Conservation (phyloP, 2,888 invertebrate genomes). For the Tipula vernalis region DNA sequence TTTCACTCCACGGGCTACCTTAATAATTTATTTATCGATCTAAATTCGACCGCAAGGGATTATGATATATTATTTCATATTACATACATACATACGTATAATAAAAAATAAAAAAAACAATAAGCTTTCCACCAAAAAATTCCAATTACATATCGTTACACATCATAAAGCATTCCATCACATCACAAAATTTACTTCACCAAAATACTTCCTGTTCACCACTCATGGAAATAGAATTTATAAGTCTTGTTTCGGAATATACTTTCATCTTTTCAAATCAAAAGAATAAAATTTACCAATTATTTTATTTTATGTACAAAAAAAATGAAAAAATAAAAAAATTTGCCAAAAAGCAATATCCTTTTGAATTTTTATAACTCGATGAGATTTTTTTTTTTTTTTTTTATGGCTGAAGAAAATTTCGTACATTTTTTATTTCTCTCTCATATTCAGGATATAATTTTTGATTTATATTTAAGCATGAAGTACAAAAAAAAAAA, state of each 20-base stretch:
- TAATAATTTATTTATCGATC: too few species aligned
- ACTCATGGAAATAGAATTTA: neutral
- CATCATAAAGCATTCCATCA: neutral
- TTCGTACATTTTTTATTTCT: neutral
- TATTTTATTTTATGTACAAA: neutral
- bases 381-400: neutral
- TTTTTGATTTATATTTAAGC: conserved; percentile 4
- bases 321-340: neutral
- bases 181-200: neutral
- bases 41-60: too few species aligned
- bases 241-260: neutral
- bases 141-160: neutral
- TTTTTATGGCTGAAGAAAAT: neutral
- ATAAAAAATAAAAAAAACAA: too few species aligned
- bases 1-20: too few species aligned
- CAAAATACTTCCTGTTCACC: neutral
- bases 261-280: neutral
- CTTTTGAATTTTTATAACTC: neutral
- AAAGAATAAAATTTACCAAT: conserved; percentile 4
- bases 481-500: neutral
- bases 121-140: neutral
- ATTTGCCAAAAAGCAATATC: neutral
- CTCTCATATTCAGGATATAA: neutral
- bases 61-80: too few species aligned
- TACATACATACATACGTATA: too few species aligned